Conservation (phyloP, 2,888 invertebrate species). For the Pteria penguin region DNA sequence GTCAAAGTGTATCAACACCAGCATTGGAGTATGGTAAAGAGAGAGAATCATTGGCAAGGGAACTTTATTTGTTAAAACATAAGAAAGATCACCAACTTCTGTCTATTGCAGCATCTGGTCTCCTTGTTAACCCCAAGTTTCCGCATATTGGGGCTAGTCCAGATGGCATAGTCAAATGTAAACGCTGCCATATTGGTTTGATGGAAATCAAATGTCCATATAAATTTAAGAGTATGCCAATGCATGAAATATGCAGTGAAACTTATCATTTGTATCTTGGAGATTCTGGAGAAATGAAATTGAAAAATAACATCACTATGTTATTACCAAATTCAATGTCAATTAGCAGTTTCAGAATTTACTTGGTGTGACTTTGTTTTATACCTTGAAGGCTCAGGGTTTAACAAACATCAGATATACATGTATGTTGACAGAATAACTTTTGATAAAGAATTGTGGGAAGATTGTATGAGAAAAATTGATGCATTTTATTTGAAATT, state of each 20-base stretch:
- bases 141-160: slow-evolving; percentile 36
- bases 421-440: not conserved
- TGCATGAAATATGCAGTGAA: not conserved
- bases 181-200: not conserved
- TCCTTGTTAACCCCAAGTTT: slow-evolving; percentile 21
- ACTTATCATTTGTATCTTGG: not conserved
- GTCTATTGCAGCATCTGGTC: slow-evolving; percentile 7
- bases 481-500: too few species aligned
- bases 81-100: too few species aligned
- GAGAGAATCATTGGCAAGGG: too few species aligned
- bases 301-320: not conserved
- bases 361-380: slow-evolving; percentile 1
- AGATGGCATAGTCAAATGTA: slow-evolving; percentile 35
- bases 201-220: slow-evolving; percentile 44
- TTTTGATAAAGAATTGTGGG: not conserved
- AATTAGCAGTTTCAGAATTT: not conserved
- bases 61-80: too few species aligned
- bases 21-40: too few species aligned
- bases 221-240: not conserved
- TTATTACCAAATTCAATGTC: too few species aligned
- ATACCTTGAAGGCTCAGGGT: not conserved
- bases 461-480: too few species aligned
- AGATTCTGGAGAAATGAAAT: not conserved
- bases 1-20: too few species aligned
- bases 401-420: too few species aligned